Base-by-base conservation (phyloP, 1,140 invertebrate genomes). In the Carcinoscorpius rotundicauda region DNA sequence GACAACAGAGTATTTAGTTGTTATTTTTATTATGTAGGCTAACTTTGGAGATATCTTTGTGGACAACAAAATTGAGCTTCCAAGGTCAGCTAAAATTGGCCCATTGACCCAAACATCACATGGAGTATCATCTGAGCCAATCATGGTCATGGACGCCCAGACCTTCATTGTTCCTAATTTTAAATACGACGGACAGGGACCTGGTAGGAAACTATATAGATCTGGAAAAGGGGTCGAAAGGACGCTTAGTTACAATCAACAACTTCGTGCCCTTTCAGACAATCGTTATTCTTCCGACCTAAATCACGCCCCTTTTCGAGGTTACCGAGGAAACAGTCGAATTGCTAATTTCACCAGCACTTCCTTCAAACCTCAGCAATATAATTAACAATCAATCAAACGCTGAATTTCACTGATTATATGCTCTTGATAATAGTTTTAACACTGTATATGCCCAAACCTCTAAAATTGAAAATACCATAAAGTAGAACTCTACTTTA, bases 21-120 rank as follows among this genome's bases (percentile, higher is more conserved):
- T 52, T 62, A 0, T 58, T 3, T 62, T 66, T 5, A 50, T 53
- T 61, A 8, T 60, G 0, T 76, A 91, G 88, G 86, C 89, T n/a
- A 91, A 93, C 77, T 94, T 95, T 72, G 91, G 89, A 9, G 88
- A 93, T 70, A 85, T 94, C 48, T 83, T 82, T 71, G 88, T 94
- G 69, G 85, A 88, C 0, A 81, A 64, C 82, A 89, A 89, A 75
- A 80, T 94, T 63, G 84, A 79, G 1, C 78, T 83, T 3, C 77
- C 94, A 56, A 63, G 65, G 5, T 81, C 81, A 57, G 87, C 91
- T 6, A 86, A 92, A 60, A 69, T 73, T 9, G 64, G 68, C 5
- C 60, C 60, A 2, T 52, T 73, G 4, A 65, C 67, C 1, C 61
- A 63, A 4, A 61, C 65, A 29, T 64, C 66, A 29, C 91, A 94